phyloP scores from a whole-genome alignment of 2,113 vertebrate genomes.

The Siniperca chuatsi region DNA sequence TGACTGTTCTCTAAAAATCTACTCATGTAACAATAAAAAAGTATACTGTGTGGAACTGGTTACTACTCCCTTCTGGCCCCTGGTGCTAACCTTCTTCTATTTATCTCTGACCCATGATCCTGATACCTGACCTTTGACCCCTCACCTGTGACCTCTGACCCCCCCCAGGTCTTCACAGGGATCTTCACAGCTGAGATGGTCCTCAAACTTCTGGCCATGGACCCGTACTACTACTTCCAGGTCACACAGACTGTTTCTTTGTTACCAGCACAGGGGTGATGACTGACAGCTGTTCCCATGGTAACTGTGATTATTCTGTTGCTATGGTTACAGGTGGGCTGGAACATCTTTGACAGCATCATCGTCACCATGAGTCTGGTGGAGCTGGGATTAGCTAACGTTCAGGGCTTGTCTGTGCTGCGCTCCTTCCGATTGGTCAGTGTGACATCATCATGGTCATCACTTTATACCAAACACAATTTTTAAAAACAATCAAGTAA shows the following conservation, averaged over 20 bases:
- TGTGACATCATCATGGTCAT: not conserved
- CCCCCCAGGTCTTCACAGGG: constrained; percentile 92
- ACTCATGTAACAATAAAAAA: too few relatives aligned
- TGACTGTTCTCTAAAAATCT: too few relatives aligned
- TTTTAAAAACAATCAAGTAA: not conserved
- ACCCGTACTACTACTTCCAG: constrained; percentile 94
- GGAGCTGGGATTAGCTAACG: constrained; percentile 91
- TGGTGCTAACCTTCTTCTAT: too few relatives aligned
- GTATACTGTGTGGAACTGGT: too few relatives aligned
- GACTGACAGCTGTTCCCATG: not conserved
- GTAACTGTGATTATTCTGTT: constrained; percentile 16
- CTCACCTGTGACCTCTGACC: not conserved
- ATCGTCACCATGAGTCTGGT: constrained; percentile 96
- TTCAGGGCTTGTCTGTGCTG: constrained; percentile 94
- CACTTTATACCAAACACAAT: not conserved
- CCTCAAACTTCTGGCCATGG: constrained; percentile 94
- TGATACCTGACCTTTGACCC: not conserved
- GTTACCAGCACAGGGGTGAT: not conserved
- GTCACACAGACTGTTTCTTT: constrained; percentile 35
- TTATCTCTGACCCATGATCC: not conserved
- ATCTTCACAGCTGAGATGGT: constrained; percentile 98
- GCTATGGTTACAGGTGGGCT: constrained; percentile 87
- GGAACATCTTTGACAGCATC: constrained; percentile 98
- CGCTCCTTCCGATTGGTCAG: constrained; percentile 95
- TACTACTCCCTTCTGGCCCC: too few relatives aligned